Evolutionary conservation across 2,113 vertebrate species (phyloP).

Genomic region (Esox niger): DNA sequence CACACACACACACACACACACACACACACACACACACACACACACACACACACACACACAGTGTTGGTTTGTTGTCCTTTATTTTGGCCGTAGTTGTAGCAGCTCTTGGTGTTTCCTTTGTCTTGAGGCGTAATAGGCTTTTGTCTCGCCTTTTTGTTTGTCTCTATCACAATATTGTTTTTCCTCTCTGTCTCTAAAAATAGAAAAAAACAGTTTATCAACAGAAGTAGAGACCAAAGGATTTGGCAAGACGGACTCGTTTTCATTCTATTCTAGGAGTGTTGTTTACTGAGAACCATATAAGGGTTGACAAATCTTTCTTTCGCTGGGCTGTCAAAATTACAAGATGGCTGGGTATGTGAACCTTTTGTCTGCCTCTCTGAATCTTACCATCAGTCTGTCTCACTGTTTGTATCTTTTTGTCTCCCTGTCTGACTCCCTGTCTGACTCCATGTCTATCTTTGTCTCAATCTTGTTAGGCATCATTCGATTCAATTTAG

Average conservation of each 20-base stretch:
- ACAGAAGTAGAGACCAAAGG: constrained; percentile 54
- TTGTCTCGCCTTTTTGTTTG: constrained; percentile 50
- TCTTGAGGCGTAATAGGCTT: constrained; percentile 13
- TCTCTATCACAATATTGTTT: constrained; percentile 46
- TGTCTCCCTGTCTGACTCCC: not conserved
- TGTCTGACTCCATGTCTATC: not conserved
- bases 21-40: too few relatives aligned
- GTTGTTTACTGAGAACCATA: constrained; percentile 37
- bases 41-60: too few relatives aligned
- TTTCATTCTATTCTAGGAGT: constrained; percentile 58
- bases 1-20: too few relatives aligned
- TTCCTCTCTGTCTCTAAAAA: constrained; percentile 48
- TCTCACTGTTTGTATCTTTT: not conserved
- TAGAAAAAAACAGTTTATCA: constrained; percentile 47
- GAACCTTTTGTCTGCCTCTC: too few relatives aligned
- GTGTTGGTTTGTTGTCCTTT: too few relatives aligned
- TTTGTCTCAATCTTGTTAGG: not conserved
- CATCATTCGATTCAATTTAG: too few relatives aligned
- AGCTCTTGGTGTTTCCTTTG: constrained; percentile 14
- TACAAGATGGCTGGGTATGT: too few relatives aligned
- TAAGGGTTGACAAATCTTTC: constrained; percentile 53
- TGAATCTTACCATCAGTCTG: not conserved
- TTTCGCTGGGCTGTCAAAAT: too few relatives aligned
- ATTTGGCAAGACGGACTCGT: constrained; percentile 38
- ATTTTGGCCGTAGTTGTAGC: not conserved